These are phyloP conservation scores for Passer montanus DNA, from an alignment of 2,113 vertebrate genomes.

Conservation along the genomic window DNA sequence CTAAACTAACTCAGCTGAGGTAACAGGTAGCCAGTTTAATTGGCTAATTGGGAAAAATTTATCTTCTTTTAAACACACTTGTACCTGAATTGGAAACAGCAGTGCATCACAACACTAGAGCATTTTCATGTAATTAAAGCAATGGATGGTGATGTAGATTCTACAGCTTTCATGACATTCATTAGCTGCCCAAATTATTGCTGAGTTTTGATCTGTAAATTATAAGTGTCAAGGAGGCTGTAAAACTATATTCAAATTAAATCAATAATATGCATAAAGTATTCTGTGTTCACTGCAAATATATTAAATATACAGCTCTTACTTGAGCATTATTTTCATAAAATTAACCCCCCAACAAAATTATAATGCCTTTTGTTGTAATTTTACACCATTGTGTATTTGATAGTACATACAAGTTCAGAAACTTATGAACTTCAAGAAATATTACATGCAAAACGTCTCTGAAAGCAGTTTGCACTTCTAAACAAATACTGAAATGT, in stretches of 20 bases:
- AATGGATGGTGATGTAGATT: constrained; percentile 83
- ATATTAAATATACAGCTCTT: constrained; percentile 99
- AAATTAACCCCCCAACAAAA: constrained; percentile 97
- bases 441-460: constrained; percentile 98
- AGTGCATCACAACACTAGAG: constrained; percentile 84
- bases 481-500: constrained; percentile 95
- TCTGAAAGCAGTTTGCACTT: constrained; percentile 96
- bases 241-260: constrained; percentile 97
- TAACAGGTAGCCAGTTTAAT: constrained; percentile 90
- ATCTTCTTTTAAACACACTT: constrained; percentile 80
- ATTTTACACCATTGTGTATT: constrained; percentile 93
- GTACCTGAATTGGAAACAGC: constrained; percentile 86
- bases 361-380: constrained; percentile 98
- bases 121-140: constrained; percentile 83
- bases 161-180: constrained; percentile 99
- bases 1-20: constrained; percentile 90
- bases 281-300: constrained; percentile 95
- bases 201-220: constrained; percentile 98
- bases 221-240: constrained; percentile 94
- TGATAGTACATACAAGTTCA: constrained; percentile 92
- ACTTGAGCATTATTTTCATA: constrained; percentile 92
- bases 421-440: constrained; percentile 91
- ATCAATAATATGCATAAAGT: constrained; percentile 94
- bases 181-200: constrained; percentile 99
- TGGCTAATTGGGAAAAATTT: constrained; percentile 81